A percentile compares a stretch with the other conserved stretches of the same genome.
These are phyloP conservation scores for Megalops cyprinoides DNA, from an alignment of 2,797 vertebrate genomes.

Conservation along the genomic window DNA sequence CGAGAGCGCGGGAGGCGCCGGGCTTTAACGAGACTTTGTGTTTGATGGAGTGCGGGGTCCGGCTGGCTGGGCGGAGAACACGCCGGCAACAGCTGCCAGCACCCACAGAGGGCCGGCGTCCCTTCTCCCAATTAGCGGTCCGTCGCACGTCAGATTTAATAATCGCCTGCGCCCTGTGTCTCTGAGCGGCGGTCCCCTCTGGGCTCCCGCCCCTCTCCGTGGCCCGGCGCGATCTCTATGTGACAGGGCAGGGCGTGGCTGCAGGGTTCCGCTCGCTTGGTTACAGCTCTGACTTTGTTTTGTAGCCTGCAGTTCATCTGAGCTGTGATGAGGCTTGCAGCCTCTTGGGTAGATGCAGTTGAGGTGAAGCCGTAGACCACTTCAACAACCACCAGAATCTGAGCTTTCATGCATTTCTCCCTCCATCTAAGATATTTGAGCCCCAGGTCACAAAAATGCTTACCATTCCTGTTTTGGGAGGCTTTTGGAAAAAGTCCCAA, in stretches of 20 bases:
- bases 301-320: too few species aligned
- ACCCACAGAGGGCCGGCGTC: conserved; percentile 69
- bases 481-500: too few species aligned
- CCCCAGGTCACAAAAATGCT: too few species aligned
- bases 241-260: neutral
- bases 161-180: neutral
- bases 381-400: too few species aligned
- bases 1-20: conserved; percentile 54
- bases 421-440: too few species aligned
- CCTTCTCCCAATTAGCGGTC: conserved; percentile 34
- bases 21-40: conserved; percentile 68
- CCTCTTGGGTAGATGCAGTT: too few species aligned
- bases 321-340: too few species aligned
- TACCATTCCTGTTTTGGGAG: too few species aligned
- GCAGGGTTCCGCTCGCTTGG: too few species aligned
- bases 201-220: neutral
- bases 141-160: conserved; percentile 27
- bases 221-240: neutral
- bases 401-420: too few species aligned
- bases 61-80: conserved; percentile 68
- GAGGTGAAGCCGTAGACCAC: too few species aligned
- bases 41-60: conserved; percentile 73
- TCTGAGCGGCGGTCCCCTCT: neutral
- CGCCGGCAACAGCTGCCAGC: conserved; percentile 73
- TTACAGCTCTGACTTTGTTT: too few species aligned